A percentile compares a stretch with the other conserved stretches of the same genome.
phyloP scores from a whole-genome alignment of 1,140 invertebrate species.

The Macrosteles quadrilineatus region DNA sequence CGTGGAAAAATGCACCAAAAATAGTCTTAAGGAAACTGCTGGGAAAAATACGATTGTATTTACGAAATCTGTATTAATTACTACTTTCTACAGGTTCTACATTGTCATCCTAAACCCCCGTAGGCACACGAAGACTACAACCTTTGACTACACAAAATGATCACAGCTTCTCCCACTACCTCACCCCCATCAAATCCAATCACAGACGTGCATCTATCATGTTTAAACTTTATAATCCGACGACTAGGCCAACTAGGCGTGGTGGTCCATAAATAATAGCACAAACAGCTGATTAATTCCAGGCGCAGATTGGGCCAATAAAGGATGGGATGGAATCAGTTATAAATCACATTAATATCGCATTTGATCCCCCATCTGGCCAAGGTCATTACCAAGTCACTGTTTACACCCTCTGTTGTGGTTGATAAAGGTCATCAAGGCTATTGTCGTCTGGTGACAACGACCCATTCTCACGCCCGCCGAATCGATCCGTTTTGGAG shows the following conservation, averaged over 20 bases:
- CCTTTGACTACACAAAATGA: too few species aligned
- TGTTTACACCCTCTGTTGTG: constrained; percentile 18
- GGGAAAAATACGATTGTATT: too few species aligned
- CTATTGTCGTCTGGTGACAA: constrained; percentile 14
- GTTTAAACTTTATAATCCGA: constrained; percentile 6
- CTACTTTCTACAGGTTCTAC: too few species aligned
- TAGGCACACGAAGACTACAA: too few species aligned
- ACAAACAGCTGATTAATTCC: constrained; percentile 15
- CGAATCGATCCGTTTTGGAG: not conserved
- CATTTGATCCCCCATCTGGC: constrained; percentile 22
- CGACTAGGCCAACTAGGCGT: not conserved
- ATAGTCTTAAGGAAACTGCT: too few species aligned
- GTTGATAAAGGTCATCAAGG: constrained; percentile 11
- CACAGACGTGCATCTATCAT: constrained; percentile 11
- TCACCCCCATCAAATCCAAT: too few species aligned
- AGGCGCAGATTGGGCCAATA: constrained; percentile 19
- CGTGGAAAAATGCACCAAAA: too few species aligned
- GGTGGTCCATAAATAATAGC: constrained; percentile 15
- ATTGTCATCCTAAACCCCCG: too few species aligned
- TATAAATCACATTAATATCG: constrained; percentile 24
- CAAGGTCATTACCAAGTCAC: not conserved
- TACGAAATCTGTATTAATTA: too few species aligned
- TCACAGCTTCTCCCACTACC: too few species aligned
- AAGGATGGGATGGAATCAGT: not conserved
- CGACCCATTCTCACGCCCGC: constrained; percentile 22